Base-by-base conservation (phyloP, 2,888 invertebrate species). In the Drosophila kokeensis region DNA sequence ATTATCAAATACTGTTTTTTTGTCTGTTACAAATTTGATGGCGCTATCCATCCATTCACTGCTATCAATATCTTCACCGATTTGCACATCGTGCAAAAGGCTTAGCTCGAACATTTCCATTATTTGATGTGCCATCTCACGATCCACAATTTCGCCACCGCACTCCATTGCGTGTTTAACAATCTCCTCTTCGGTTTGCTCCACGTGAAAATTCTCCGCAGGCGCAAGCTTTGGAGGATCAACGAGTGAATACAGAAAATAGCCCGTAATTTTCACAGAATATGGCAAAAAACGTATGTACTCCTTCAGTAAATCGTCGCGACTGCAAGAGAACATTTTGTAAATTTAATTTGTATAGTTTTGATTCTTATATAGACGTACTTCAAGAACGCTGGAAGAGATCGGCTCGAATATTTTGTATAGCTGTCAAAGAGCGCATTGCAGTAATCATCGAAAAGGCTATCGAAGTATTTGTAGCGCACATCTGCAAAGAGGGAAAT, bases 81-180 rank as follows among this genome's bases (percentile, higher is more conserved):
- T 69, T 65, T 91, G 77, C 0, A 91, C 82, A 48, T 86, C 75
- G 49, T 87, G 69, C 32, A 66, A 36, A 6, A 65, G 60, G 60
- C 87, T 82, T 0, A 93, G 63, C 2, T 92, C 90, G 68, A 87
- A 91, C 53, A 93, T 64, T 70, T 93, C 92, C 60, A 69, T 88
- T 1, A 91, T 54, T 63, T 93, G 90, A 54, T 91, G 84, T 0
- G 92, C 84, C 36, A 93, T 40, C 67, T 93, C 93, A 0, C 76
- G 81, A 71, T 93, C 87, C 1, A 91, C 86, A 2, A 73, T 49
- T 34, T 92, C 92, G 1, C 93, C 93, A 5, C 93, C 93, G 21
- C 82, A 74, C 0, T 36, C 62, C 72, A 84, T 38, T 0, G 67
- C 38, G 2, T 74, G 75, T 1, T 82, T n/a, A 6, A 77, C 67